A percentile compares a stretch with the other conserved stretches of the same genome.
Evolutionary conservation across 1,140 invertebrate species (phyloP).

Genomic region (Diprion similis): DNA sequence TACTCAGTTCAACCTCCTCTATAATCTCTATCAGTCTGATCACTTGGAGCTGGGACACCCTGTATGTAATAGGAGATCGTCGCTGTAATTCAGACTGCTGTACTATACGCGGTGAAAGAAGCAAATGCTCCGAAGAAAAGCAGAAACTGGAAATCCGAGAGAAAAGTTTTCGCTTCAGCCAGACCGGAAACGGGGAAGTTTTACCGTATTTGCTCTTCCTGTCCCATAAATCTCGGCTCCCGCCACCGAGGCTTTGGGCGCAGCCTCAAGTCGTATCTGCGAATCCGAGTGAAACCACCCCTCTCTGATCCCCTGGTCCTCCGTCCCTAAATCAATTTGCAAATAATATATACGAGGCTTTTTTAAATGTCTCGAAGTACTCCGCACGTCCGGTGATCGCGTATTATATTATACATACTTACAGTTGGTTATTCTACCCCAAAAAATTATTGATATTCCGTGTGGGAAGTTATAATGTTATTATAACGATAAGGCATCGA

Average conservation of each 20-base stretch:
- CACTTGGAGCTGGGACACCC: no score
- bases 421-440: no score
- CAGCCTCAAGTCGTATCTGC: slow-evolving; percentile 27
- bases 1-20: no score
- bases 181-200: slow-evolving; percentile 50
- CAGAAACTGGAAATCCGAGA: slow-evolving; percentile 29
- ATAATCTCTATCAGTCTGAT: no score
- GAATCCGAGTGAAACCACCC: background rate
- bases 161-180: slow-evolving; percentile 42
- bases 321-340: slow-evolving; percentile 40
- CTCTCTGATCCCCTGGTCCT: background rate
- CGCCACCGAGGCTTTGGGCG: slow-evolving; percentile 35
- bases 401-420: no score
- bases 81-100: background rate
- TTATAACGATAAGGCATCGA: no score
- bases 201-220: slow-evolving; percentile 53
- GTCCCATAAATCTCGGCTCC: slow-evolving; percentile 47
- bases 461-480: no score
- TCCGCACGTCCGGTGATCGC: background rate
- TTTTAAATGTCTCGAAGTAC: background rate
- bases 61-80: background rate
- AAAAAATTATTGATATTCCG: no score
- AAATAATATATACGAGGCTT: slow-evolving; percentile 17
- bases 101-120: background rate
- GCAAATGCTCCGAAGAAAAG: background rate